These are phyloP conservation scores for Trissolcus japonicus DNA, from an alignment of 2,888 invertebrate genomes.

Conservation along the genomic window DNA sequence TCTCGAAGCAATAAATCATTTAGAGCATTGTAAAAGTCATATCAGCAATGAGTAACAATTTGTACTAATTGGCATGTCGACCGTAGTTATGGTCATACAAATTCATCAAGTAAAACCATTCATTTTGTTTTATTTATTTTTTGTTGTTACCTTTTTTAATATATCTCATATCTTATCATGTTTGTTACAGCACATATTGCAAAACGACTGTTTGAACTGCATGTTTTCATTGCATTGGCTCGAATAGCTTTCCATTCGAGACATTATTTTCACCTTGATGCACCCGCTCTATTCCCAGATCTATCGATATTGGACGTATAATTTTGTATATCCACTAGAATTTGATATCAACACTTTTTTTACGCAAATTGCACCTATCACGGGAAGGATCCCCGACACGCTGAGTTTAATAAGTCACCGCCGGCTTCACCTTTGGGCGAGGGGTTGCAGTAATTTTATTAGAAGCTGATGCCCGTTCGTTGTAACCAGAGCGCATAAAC, in stretches of 20 bases:
- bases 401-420: conserved; percentile 60
- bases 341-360: conserved; percentile 36
- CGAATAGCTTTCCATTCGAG: conserved; percentile 15
- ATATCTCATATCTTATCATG: conserved; percentile 1
- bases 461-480: conserved; percentile 47
- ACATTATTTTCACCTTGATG: conserved; percentile 53
- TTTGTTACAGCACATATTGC: conserved; percentile 1
- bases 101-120: background rate
- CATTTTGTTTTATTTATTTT: conserved; percentile 4
- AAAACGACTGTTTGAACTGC: conserved; percentile 9
- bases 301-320: conserved; percentile 71
- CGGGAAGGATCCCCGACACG: conserved; percentile 64
- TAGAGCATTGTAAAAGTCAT: conserved; percentile 21
- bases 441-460: conserved; percentile 61
- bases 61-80: conserved; percentile 53
- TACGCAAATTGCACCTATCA: conserved; percentile 58
- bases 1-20: conserved; percentile 1
- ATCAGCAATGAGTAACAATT: conserved; percentile 25
- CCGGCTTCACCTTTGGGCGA: conserved; percentile 66
- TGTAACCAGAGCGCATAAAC: conserved; percentile 56
- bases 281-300: conserved; percentile 66
- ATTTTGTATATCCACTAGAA: conserved; percentile 53
- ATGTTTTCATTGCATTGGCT: conserved; percentile 25
- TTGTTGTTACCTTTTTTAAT: conserved; percentile 8
- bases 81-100: conserved; percentile 17